Evolutionary conservation across 2,113 vertebrate species (phyloP).

Genomic region (Pachyramphus minor): DNA sequence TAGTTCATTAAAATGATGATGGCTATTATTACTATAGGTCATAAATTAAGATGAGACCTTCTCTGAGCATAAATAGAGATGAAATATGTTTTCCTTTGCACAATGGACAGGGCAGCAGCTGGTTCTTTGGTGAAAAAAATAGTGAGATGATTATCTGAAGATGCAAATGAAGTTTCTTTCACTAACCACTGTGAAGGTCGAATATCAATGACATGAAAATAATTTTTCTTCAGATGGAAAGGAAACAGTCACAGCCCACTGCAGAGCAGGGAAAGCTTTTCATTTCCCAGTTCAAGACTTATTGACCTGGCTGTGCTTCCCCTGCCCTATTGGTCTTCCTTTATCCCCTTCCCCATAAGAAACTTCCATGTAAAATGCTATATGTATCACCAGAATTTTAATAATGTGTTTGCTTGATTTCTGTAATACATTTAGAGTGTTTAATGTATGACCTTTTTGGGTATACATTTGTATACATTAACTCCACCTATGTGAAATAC

Average conservation of each 20-base stretch:
- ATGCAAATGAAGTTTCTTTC: constrained; percentile 43
- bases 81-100: constrained; percentile 48
- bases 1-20: constrained; percentile 49
- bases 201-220: background rate
- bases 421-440: background rate
- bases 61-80: constrained; percentile 53
- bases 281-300: background rate
- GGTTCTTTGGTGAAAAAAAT: constrained; percentile 47
- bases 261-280: background rate
- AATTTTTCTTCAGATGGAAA: background rate
- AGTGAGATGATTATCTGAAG: constrained; percentile 15
- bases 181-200: background rate
- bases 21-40: constrained; percentile 44
- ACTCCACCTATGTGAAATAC: background rate
- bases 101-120: constrained; percentile 45
- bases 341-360: background rate
- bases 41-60: constrained; percentile 61
- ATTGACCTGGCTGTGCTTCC: background rate
- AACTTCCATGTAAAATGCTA: background rate
- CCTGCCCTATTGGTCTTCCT: background rate
- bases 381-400: background rate
- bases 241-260: background rate
- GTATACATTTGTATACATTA: background rate
- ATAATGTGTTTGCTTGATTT: background rate
- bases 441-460: background rate